Evolutionary conservation across 2,113 vertebrate species (phyloP), one percentile per base, ranked within the genome.

Genomic region (Neolamprologus caudopunctatus): DNA sequence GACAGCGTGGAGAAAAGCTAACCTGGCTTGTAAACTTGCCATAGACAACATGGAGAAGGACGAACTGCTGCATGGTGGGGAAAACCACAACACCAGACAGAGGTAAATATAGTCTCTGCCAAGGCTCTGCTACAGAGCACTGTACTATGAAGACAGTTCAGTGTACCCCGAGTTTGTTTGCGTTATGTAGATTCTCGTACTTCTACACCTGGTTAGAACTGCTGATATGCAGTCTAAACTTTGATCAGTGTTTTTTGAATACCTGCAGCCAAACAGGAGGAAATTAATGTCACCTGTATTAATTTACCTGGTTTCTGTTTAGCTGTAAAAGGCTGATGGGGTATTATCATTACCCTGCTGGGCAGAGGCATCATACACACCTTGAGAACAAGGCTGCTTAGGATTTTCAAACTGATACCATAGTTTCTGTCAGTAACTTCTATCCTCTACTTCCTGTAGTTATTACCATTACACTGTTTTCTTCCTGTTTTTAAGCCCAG

Each of bases 1-100:
- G 97, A 97, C 97, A 13, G 97, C 97, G 2, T 99, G 98, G 98
- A 97, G 98, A 91, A 99, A 99, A 87, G 97, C 98, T 17, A 99
- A 99, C 91, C 95, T 99, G 54, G 97, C 98, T 3, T 98, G 97
- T 94, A 98, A 98, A 95, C 95, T 98, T 55, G 96, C 97, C 47
- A 98, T 99, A 4, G 98, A 99, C 96, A 97, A 97, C 91, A 91
- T 96, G 54, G 98, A 98, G 94, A 99, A 98, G 87, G 97, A 98
- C 24, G 96, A 98, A 54, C 96, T 99, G 84, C 96, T 98, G 10
- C 94, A 91, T 16, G 96, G 96, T 85, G 94, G 96, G 83, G 96
- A 98, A 10, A 88, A 75, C 17, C 61, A 88, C 24, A 90, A 73
- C 33, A 82, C 96, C 82, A 96, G 97, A 80, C 97, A 97, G 83